Conservation (phyloP, 2,113 vertebrate genomes). For the Camelus bactrianus region DNA sequence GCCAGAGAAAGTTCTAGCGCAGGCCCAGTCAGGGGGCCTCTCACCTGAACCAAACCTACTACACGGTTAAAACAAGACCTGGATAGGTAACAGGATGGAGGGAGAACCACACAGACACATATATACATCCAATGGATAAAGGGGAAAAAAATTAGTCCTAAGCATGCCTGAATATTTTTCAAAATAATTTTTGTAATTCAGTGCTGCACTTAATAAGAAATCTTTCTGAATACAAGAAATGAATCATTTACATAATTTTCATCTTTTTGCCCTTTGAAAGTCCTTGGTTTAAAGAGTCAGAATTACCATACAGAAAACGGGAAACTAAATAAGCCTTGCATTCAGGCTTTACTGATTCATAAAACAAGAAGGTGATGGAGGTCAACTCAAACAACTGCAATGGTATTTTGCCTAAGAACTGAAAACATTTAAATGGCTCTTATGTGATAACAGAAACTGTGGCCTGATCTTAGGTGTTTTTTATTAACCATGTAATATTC, state of each 20-base stretch:
- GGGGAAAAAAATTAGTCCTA: neutral
- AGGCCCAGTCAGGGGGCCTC: neutral
- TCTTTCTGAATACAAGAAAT: neutral
- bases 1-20: neutral
- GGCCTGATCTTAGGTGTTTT: neutral
- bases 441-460: neutral
- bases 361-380: neutral
- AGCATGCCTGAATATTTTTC: conserved; percentile 6
- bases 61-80: neutral
- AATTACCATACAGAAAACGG: neutral
- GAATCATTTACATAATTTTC: neutral
- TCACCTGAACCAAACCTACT: neutral
- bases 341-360: neutral
- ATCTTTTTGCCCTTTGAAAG: conserved; percentile 10
- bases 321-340: neutral
- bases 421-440: neutral
- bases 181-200: neutral
- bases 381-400: neutral
- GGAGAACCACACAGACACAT: neutral
- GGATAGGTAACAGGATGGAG: neutral
- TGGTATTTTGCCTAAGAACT: neutral
- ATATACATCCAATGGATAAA: neutral
- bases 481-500: neutral
- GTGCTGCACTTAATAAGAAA: conserved; percentile 13
- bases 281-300: conserved; percentile 17